Conservation (phyloP, 2,888 invertebrate genomes). For the Lysandra coridon region DNA sequence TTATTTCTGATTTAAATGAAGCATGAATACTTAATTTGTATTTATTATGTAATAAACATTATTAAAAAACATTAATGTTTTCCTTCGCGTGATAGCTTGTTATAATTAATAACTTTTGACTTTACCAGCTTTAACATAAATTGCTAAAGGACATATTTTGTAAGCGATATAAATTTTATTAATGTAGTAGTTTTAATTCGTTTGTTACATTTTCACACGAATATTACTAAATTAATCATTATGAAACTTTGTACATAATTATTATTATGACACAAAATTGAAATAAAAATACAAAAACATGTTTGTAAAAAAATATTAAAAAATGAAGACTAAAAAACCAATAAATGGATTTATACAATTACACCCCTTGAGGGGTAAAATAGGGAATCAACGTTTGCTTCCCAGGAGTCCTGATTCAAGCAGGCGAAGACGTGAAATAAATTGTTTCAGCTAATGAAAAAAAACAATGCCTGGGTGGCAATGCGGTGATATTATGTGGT, state of each 20-base stretch:
- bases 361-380: too few species aligned
- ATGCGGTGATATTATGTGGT: not conserved
- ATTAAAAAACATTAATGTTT: not conserved
- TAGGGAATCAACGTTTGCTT: too few species aligned
- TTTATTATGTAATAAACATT: not conserved
- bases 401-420: not conserved
- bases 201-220: too few species aligned
- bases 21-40: not conserved
- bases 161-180: too few species aligned
- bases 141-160: not conserved
- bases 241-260: too few species aligned
- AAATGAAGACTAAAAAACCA: too few species aligned
- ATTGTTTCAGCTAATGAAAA: not conserved
- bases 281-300: too few species aligned
- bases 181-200: too few species aligned
- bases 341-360: too few species aligned
- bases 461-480: not conserved
- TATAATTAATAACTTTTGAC: not conserved
- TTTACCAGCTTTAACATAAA: not conserved
- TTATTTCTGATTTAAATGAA: not conserved
- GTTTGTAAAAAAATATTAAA: too few species aligned
- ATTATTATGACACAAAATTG: too few species aligned
- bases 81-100: not conserved
- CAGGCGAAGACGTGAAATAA: not conserved
- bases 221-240: too few species aligned